A percentile compares a stretch with the other conserved stretches of the same genome.
These are phyloP conservation scores for Phoenicopterus ruber DNA, from an alignment of 2,113 vertebrate species.

Conservation along the genomic window DNA sequence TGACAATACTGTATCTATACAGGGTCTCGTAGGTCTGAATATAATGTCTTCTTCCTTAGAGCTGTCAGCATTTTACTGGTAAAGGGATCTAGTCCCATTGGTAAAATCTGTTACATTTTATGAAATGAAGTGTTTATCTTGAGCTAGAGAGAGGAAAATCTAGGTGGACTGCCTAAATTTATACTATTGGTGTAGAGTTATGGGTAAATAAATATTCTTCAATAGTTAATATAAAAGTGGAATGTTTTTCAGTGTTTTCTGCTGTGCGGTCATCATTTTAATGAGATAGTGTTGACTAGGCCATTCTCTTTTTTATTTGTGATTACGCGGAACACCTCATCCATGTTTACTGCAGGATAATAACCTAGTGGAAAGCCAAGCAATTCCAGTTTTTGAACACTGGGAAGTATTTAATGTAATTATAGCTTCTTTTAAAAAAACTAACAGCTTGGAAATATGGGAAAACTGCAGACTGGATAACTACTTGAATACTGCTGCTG, in stretches of 20 bases:
- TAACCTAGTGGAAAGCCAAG: not conserved
- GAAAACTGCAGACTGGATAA: constrained; percentile 8
- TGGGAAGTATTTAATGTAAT: constrained; percentile 40
- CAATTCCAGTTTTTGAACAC: constrained; percentile 13
- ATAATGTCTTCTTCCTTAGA: not conserved
- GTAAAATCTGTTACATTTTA: not conserved
- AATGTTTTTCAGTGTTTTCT: not conserved
- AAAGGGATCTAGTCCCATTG: not conserved
- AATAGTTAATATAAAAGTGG: not conserved
- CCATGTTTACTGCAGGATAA: not conserved
- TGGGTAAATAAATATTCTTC: not conserved
- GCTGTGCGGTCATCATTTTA: not conserved
- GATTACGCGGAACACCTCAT: not conserved
- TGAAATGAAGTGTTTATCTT: not conserved
- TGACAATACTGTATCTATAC: not conserved
- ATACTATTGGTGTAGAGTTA: not conserved
- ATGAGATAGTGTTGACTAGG: not conserved
- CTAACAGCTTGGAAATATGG: constrained; percentile 36
- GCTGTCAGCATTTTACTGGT: not conserved
- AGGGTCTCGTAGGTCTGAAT: not conserved
- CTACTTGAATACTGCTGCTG: constrained; percentile 7
- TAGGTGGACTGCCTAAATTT: not conserved
- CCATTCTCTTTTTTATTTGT: not conserved
- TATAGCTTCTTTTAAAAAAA: constrained; percentile 24
- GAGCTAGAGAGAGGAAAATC: not conserved